Percentiles rank a stretch among this genome's conserved stretches.
These are phyloP conservation scores for Tricholauxania praeusta DNA, from an alignment of 2,888 invertebrate genomes.

Conservation along the genomic window DNA sequence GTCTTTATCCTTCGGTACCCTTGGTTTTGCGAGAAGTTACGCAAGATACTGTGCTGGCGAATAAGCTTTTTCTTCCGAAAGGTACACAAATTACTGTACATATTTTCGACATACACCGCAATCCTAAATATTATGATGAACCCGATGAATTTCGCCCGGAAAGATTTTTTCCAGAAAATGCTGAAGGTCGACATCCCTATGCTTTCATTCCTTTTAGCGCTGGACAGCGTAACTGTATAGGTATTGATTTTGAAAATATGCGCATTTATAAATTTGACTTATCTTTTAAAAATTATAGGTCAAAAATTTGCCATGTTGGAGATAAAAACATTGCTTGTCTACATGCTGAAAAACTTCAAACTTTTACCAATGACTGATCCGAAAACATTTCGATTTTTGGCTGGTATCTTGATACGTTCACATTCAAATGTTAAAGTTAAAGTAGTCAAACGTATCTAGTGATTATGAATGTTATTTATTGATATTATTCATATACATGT, in stretches of 20 bases:
- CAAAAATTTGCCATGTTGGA: slow-evolving; percentile 61
- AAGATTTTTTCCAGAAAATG: slow-evolving; percentile 68
- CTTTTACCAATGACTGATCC: slow-evolving; percentile 48
- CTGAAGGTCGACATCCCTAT: slow-evolving; percentile 54
- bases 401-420: slow-evolving; percentile 47
- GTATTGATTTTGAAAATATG: slow-evolving; percentile 40
- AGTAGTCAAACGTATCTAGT: slow-evolving; percentile 26
- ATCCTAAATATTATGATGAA: slow-evolving; percentile 53
- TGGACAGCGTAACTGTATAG: slow-evolving; percentile 65
- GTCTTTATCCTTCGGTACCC: slow-evolving; percentile 76
- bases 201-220: slow-evolving; percentile 64
- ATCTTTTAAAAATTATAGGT: slow-evolving; percentile 38
- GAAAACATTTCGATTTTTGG: slow-evolving; percentile 42
- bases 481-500: no score
- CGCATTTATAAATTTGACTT: neutral
- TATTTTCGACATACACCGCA: slow-evolving; percentile 57
- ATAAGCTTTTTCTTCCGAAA: slow-evolving; percentile 57
- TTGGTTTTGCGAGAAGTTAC: slow-evolving; percentile 66
- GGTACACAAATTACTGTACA: slow-evolving; percentile 52
- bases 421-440: slow-evolving; percentile 38
- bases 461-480: no score
- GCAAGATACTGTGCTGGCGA: slow-evolving; percentile 55
- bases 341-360: slow-evolving; percentile 52
- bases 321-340: slow-evolving; percentile 56
- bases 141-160: slow-evolving; percentile 48